phyloP scores from a whole-genome alignment of 1,140 invertebrate species.

The Danaus plexippus region DNA sequence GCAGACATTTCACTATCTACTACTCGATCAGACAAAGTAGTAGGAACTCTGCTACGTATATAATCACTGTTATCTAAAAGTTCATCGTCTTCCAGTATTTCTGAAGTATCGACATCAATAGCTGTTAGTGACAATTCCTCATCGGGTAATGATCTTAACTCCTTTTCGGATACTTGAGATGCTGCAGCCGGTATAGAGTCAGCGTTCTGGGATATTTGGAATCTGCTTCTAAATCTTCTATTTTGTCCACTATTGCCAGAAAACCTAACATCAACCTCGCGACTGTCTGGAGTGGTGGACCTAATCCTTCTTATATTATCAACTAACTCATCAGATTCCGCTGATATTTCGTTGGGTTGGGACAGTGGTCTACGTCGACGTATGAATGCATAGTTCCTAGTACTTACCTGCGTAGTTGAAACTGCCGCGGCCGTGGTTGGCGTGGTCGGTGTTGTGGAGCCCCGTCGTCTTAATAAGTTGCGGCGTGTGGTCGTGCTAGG shows the following conservation, averaged over 20 bases:
- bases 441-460: constrained; percentile 48
- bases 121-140: constrained; percentile 47
- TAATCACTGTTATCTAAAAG: constrained; percentile 26
- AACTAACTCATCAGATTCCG: constrained; percentile 45
- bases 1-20: constrained; percentile 58
- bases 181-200: constrained; percentile 55
- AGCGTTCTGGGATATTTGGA: constrained; percentile 31
- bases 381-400: constrained; percentile 68
- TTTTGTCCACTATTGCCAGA: constrained; percentile 19
- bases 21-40: constrained; percentile 42
- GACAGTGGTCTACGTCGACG: constrained; percentile 58
- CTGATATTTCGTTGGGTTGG: constrained; percentile 61
- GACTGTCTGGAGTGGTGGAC: constrained; percentile 66
- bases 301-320: constrained; percentile 55
- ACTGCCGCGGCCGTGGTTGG: constrained; percentile 55
- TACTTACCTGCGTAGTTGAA: constrained; percentile 68
- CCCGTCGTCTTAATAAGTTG: constrained; percentile 47
- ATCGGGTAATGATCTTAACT: constrained; percentile 42
- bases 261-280: constrained; percentile 37
- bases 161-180: constrained; percentile 39
- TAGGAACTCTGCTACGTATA: constrained; percentile 29
- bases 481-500: constrained; percentile 39
- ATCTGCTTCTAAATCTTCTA: constrained; percentile 40
- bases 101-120: constrained; percentile 35
- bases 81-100: constrained; percentile 31